Evolutionary conservation across 53 echinoderm and acorn worm genomes (phyloP).

Genomic region (Mesocentrotus franciscanus): DNA sequence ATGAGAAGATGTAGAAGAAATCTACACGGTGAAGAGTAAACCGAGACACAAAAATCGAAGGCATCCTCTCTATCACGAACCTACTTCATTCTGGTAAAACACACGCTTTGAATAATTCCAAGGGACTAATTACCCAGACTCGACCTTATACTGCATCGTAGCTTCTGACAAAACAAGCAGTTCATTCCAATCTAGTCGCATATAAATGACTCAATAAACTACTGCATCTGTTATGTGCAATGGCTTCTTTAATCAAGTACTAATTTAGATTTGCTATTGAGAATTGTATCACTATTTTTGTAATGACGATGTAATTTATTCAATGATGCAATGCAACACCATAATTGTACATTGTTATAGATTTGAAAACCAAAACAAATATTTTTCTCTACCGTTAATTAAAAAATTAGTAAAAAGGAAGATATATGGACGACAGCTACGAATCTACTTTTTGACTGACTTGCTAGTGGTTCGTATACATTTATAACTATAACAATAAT

Average conservation of each 20-base stretch:
- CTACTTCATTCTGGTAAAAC: slow-evolving; percentile 6
- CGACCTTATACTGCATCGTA: neutral
- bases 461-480: neutral
- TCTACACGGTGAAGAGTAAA: neutral
- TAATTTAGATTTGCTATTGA: too few species aligned
- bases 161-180: neutral
- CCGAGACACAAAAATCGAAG: slow-evolving; percentile 46
- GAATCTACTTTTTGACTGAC: neutral
- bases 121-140: slow-evolving; percentile 46
- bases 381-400: too few species aligned
- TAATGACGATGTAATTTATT: neutral
- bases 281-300: too few species aligned
- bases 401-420: too few species aligned
- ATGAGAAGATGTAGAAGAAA: neutral
- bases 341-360: neutral
- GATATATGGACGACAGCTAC: too few species aligned
- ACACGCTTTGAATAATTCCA: slow-evolving; percentile 54
- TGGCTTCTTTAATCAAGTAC: neutral
- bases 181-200: slow-evolving; percentile 7
- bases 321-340: neutral
- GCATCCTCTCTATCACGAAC: neutral
- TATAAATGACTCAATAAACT: neutral
- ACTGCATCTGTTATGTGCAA: neutral
- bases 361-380: neutral
- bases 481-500: neutral